phyloP scores from a whole-genome alignment of 2,113 vertebrate genomes.

The Anolis carolinensis region DNA sequence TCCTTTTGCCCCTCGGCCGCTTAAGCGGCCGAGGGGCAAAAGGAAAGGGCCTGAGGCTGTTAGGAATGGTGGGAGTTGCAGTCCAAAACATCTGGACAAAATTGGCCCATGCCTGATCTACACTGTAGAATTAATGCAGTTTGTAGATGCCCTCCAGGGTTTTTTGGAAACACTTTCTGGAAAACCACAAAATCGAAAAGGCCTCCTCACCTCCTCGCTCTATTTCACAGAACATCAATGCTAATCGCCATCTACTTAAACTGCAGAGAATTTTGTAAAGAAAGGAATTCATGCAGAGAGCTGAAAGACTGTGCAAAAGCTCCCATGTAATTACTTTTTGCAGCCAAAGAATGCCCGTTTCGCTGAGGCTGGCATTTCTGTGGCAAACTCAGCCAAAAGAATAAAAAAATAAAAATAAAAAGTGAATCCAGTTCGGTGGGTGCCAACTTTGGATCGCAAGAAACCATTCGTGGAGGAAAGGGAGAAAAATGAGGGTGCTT shows the following conservation, averaged over 20 bases:
- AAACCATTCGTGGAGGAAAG: not conserved
- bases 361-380: not conserved
- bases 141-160: not conserved
- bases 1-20: too few relatives aligned
- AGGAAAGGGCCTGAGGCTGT: too few relatives aligned
- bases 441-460: not conserved
- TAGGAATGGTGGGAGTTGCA: too few relatives aligned
- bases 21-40: too few relatives aligned
- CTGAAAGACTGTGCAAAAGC: not conserved
- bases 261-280: not conserved
- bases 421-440: not conserved
- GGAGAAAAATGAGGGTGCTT: not conserved
- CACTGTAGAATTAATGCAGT: too few relatives aligned
- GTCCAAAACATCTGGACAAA: too few relatives aligned
- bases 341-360: not conserved
- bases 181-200: not conserved
- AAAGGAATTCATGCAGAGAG: not conserved
- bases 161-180: not conserved
- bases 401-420: too few relatives aligned
- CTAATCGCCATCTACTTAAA: not conserved
- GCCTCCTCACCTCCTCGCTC: not conserved
- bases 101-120: too few relatives aligned
- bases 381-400: not conserved
- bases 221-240: not conserved
- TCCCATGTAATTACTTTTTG: not conserved